Evolutionary conservation across 1,140 invertebrate genomes (phyloP), one percentile per base, ranked within the genome.

Genomic region (Apis florea): DNA sequence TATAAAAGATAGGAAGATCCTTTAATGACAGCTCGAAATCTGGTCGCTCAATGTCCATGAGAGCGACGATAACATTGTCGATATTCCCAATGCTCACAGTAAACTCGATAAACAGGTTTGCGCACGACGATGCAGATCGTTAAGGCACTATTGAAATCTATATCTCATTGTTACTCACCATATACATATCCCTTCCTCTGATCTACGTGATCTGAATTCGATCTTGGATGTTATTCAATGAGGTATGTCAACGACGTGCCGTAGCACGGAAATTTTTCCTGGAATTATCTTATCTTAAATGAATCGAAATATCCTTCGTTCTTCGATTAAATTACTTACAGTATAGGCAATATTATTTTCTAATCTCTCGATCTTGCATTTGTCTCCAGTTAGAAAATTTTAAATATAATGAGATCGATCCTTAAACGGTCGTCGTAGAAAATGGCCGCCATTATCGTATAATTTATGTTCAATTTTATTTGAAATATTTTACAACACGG

Each of bases 31-130:
- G 56, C n/a, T 82, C 72, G 64, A 82, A 82, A 82, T 75, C 79
- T 76, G 64, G 63, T 78, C 58, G 73, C 53, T 74, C 26, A 63
- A 84, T 80, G 73, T 67, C 70, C 77, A 67, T 51, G 13, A 56
- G 69, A 68, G 47, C 51, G 17, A 2, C 59, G 84, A 85, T 83
- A 75, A 61, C n/a, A 83, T 85, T 80, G 70, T 63, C 61, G 69
- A 75, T 86, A 74, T 85, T 83, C 72, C 68, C 77, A 81, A 79
- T 83, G 84, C 71, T 78, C 81, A 81, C 81, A 64, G 81, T 86
- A 77, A 87, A 84, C 85, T 73, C 86, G 85, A 87, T 87, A 88
- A 88, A 88, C 86, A 84, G 85, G 85, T 88, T 88, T 87, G 77
- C 82, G 66, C 56, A 75, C 70, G 73, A 64, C 77, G 69, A 74